Conservation (phyloP, 2,888 invertebrate species). For the Acanthosepion lycidas region DNA sequence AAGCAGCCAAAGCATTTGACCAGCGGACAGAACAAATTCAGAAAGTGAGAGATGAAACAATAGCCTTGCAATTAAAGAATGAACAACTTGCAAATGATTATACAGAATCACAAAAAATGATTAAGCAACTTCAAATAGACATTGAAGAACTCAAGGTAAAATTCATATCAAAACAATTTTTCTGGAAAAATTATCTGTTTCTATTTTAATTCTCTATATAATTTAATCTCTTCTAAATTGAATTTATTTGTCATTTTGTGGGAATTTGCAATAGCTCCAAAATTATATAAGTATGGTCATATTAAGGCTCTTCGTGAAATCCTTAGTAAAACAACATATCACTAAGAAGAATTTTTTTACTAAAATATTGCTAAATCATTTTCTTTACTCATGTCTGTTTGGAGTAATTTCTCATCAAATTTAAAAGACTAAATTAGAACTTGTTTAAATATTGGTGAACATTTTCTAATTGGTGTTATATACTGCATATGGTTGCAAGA, state of each 20-base stretch:
- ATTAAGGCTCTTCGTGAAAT: background rate
- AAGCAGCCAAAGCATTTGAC: constrained; percentile 57
- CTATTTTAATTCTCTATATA: background rate
- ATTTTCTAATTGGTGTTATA: too few species aligned
- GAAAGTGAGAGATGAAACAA: constrained; percentile 55
- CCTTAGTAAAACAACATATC: too few species aligned
- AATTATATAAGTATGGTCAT: background rate
- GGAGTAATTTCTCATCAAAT: too few species aligned
- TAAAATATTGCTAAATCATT: too few species aligned
- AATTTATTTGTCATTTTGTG: too few species aligned
- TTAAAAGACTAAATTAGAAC: too few species aligned
- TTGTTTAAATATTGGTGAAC: too few species aligned
- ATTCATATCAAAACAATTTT: background rate
- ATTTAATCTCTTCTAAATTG: too few species aligned
- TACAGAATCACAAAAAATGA: constrained; percentile 57
- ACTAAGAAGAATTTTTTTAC: too few species aligned
- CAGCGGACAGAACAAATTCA: constrained; percentile 55
- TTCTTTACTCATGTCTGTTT: too few species aligned
- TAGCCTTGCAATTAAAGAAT: constrained; percentile 54
- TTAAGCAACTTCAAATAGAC: constrained; percentile 57
- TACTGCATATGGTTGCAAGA: too few species aligned
- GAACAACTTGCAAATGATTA: constrained; percentile 59
- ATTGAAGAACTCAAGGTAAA: constrained; percentile 61
- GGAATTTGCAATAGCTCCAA: too few species aligned
- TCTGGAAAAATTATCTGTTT: background rate